Evolutionary conservation across 2,888 invertebrate species (phyloP), one percentile per base, ranked within the genome.

Genomic region (Colostygia pectinataria): DNA sequence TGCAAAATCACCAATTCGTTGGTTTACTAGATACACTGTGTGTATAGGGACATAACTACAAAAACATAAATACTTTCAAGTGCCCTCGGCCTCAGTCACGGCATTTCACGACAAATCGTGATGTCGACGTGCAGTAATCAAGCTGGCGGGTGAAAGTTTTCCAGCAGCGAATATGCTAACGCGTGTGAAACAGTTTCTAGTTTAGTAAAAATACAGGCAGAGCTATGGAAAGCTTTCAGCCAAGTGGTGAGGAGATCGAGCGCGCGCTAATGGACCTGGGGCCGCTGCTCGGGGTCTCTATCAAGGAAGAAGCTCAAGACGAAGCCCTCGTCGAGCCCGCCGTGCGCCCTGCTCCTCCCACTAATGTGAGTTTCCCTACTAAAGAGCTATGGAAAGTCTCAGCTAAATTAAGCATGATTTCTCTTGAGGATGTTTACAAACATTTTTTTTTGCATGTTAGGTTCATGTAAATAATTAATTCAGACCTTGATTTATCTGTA

Each of bases 191-290:
- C 71, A 65, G 60, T 57, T 60, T 52, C 57, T 65, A 63, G 62
- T 57, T 55, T 52, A 47, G 51, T 54, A 44, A 53, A 53, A 59
- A 71, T 55, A 53, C 32, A 23, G 32, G 8, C 50, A 63, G 58
- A 55, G 56, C 13, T 64, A 89, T 90, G 90, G 89, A 89, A 62
- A 84, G 74, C 63, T 86, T 84, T 68, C 77, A 81, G 57, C 68
- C 80, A 56, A 78, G 81, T 54, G 85, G 83, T 48, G 90, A 89
- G 58, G 90, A 90, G 55, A 84, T 90, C 46, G 90, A 90, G 74
- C 80, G 84, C 47, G 89, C 88, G 48, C 76, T 90, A 54, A 83
- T 90, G 86, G 90, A 90, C 66, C 74, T 90, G 50, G 84, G 80
- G 38, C 88, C 89, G 53, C 81, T 89, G 54, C 82, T 89, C 57